Evolutionary conservation across 2,797 vertebrate species (phyloP).

Genomic region (Sebastes matsubarae): DNA sequence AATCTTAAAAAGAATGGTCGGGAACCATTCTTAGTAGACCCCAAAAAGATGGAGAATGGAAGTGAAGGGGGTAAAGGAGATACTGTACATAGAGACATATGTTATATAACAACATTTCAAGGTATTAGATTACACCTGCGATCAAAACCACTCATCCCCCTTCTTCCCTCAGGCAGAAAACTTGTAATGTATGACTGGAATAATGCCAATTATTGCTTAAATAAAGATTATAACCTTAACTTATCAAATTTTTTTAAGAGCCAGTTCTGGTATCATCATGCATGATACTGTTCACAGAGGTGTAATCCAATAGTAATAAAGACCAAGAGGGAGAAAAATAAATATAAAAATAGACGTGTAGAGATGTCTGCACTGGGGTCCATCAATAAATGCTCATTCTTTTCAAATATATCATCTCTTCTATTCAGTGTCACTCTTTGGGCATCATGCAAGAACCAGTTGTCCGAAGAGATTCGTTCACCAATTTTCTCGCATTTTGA

Average conservation of each 20-base stretch:
- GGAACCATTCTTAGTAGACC: constrained; percentile 86
- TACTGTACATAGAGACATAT: constrained; percentile 78
- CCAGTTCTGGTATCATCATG: constrained; percentile 22
- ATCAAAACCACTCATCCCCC: constrained; percentile 6
- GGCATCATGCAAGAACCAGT: too few species aligned
- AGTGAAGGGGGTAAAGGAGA: constrained; percentile 82
- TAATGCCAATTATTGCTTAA: neutral
- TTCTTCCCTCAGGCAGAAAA: neutral
- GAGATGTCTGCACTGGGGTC: constrained; percentile 6
- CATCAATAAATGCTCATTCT: neutral
- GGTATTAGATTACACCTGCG: constrained; percentile 86
- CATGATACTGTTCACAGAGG: constrained; percentile 61
- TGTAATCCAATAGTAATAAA: constrained; percentile 90
- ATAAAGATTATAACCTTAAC: neutral
- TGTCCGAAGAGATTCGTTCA: too few species aligned
- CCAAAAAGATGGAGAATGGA: constrained; percentile 86
- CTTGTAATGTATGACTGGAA: neutral
- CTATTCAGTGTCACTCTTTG: neutral
- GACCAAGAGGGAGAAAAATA: constrained; percentile 80
- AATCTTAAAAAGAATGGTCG: constrained; percentile 83
- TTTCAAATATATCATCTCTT: neutral
- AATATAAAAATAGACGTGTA: neutral
- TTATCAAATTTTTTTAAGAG: neutral
- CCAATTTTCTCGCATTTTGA: too few species aligned
- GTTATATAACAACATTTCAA: constrained; percentile 72